phyloP scores from a whole-genome alignment of 2,797 vertebrate genomes.

The Myiotriccus ornatus region DNA sequence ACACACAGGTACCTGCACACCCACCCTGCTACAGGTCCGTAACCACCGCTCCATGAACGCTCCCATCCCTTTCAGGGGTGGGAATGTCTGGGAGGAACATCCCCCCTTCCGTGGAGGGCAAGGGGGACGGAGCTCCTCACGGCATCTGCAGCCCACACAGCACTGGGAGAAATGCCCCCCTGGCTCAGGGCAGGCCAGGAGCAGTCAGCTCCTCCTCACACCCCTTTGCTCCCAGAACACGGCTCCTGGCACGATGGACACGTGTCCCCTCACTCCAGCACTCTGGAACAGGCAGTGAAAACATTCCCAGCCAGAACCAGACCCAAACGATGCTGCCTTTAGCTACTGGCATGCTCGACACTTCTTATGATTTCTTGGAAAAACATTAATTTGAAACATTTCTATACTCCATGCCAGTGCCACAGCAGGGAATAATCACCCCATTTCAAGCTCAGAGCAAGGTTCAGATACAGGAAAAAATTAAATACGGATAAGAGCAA shows the following conservation, averaged over 20 bases:
- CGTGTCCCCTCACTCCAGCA: neutral
- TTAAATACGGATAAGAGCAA: slow-evolving; percentile 49
- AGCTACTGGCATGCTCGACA: neutral
- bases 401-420: neutral
- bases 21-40: rapidly evolving
- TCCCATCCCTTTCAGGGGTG: neutral
- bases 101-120: too few relatives aligned
- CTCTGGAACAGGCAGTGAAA: neutral
- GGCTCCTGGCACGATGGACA: neutral
- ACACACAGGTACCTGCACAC: rapidly evolving
- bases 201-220: neutral
- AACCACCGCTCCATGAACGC: rapidly evolving
- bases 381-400: slow-evolving; percentile 56
- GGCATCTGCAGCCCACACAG: neutral
- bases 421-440: slow-evolving; percentile 51
- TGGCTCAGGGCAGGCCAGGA: neutral
- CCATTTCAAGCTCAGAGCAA: slow-evolving; percentile 47
- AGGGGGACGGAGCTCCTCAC: rapidly evolving
- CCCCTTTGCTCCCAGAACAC: rapidly evolving
- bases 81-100: neutral
- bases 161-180: neutral
- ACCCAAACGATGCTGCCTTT: neutral
- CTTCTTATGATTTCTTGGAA: slow-evolving; percentile 24
- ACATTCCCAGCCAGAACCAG: neutral
- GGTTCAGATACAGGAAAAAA: slow-evolving; percentile 37